These are phyloP conservation scores for Lochmaea capreae DNA, from an alignment of 2,888 invertebrate species.

Conservation along the genomic window DNA sequence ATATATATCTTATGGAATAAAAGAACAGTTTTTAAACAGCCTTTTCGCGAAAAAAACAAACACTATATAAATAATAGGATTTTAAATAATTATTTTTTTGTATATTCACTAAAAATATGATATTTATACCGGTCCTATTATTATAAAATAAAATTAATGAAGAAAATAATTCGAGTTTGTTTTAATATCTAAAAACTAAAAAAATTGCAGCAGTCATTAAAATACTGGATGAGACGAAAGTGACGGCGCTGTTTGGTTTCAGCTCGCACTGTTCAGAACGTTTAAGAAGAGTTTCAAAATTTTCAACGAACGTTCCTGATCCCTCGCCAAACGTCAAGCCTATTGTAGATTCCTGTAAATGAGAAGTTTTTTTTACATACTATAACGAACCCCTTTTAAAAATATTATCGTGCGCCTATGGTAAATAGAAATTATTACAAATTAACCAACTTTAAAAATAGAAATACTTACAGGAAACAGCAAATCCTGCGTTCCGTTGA, in stretches of 20 bases:
- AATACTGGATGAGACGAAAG: conserved; percentile 26
- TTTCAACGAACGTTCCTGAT: conserved; percentile 65
- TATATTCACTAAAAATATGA: no score
- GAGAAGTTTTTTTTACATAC: no score
- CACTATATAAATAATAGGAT: no score
- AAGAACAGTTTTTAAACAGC: no score
- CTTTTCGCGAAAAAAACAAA: no score
- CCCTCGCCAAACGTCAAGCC: conserved; percentile 67
- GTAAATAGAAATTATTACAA: background rate
- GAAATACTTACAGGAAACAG: conserved; percentile 69
- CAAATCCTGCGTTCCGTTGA: conserved; percentile 68
- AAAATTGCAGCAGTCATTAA: conserved; percentile 29
- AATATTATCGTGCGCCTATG: background rate
- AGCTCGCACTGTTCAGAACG: conserved; percentile 63
- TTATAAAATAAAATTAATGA: conserved; percentile 20
- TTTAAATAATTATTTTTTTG: no score
- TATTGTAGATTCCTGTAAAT: conserved; percentile 68
- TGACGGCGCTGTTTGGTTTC: conserved; percentile 30
- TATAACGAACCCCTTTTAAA: background rate
- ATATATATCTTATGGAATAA: no score
- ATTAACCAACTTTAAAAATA: background rate
- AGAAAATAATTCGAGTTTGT: background rate
- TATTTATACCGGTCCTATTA: background rate
- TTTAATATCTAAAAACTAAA: conserved; percentile 31
- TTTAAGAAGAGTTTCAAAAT: conserved; percentile 70